Percentiles rank a stretch among this genome's conserved stretches.
These are phyloP conservation scores for Cheilosia scutellata DNA, from an alignment of 2,888 invertebrate genomes.

Conservation along the genomic window DNA sequence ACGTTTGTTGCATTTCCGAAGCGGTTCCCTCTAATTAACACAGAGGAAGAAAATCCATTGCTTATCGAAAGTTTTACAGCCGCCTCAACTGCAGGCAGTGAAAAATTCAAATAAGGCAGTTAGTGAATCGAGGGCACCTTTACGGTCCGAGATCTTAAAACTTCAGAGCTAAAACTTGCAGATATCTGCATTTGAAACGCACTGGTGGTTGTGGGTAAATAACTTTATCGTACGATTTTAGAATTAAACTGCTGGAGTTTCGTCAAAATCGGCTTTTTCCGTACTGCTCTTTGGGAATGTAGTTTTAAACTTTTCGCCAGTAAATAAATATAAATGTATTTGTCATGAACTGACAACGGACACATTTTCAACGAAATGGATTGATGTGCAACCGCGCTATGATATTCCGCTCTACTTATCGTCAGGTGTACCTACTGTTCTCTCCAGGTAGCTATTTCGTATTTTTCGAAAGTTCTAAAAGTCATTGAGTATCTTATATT, in stretches of 20 bases:
- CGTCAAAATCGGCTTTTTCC: conserved; percentile 34
- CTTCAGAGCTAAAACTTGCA: conserved; percentile 37
- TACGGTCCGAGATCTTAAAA: conserved; percentile 53
- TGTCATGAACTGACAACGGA: conserved; percentile 20
- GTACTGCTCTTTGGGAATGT: conserved; percentile 39
- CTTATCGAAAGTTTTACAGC: background rate
- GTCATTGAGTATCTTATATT: too few species aligned
- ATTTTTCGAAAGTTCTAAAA: too few species aligned
- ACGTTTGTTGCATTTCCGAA: conserved; percentile 30
- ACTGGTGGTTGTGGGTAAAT: conserved; percentile 15
- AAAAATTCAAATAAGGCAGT: conserved; percentile 36
- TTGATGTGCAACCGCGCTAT: conserved; percentile 9
- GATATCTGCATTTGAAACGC: conserved; percentile 46
- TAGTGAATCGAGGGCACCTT: conserved; percentile 9
- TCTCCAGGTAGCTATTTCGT: background rate
- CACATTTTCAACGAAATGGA: conserved; percentile 43
- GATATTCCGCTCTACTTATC: background rate
- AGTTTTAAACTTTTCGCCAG: conserved; percentile 45
- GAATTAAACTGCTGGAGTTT: conserved; percentile 17
- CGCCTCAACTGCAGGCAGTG: background rate
- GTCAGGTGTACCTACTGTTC: background rate
- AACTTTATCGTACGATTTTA: conserved; percentile 9
- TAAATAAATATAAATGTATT: conserved; percentile 34
- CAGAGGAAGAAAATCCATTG: conserved; percentile 5
- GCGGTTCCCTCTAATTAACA: conserved; percentile 37